These are phyloP conservation scores for Campylomormyrus tamandua DNA, from an alignment of 2,113 vertebrate species.

Conservation along the genomic window DNA sequence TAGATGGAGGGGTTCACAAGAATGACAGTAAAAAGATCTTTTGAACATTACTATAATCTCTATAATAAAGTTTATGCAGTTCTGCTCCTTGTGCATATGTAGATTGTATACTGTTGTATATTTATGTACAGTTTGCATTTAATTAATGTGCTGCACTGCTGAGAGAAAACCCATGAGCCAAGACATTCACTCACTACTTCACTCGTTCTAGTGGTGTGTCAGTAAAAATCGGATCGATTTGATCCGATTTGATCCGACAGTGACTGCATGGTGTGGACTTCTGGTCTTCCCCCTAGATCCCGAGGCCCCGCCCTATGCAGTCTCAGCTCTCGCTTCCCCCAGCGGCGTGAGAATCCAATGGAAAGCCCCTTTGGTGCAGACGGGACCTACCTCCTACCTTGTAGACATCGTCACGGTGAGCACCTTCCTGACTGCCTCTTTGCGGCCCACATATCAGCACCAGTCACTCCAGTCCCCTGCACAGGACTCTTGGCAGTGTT, in stretches of 20 bases:
- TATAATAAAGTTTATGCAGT: too few species aligned
- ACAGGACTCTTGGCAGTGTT: not conserved
- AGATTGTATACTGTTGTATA: too few species aligned
- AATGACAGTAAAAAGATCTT: not conserved
- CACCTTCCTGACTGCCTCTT: not conserved
- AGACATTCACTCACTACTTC: too few species aligned
- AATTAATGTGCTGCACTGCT: too few species aligned
- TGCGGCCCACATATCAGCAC: not conserved
- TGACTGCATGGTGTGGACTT: not conserved
- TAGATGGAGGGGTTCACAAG: not conserved
- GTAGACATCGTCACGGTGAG: constrained; percentile 71
- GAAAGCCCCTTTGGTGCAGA: constrained; percentile 72
- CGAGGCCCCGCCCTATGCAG: constrained; percentile 73
- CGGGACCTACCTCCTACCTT: constrained; percentile 83
- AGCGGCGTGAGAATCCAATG: constrained; percentile 73
- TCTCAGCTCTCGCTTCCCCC: constrained; percentile 67
- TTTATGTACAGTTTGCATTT: too few species aligned
- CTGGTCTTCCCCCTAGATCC: constrained; percentile 61
- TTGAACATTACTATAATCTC: not conserved
- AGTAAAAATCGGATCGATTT: not conserved
- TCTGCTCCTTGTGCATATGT: too few species aligned
- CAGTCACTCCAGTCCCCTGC: not conserved
- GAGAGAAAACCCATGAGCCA: too few species aligned
- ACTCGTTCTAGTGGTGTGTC: too few species aligned
- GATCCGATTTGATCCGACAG: constrained; percentile 50